phyloP scores from a whole-genome alignment of 2,797 vertebrate genomes.

The Enteromius fasciolatus region DNA sequence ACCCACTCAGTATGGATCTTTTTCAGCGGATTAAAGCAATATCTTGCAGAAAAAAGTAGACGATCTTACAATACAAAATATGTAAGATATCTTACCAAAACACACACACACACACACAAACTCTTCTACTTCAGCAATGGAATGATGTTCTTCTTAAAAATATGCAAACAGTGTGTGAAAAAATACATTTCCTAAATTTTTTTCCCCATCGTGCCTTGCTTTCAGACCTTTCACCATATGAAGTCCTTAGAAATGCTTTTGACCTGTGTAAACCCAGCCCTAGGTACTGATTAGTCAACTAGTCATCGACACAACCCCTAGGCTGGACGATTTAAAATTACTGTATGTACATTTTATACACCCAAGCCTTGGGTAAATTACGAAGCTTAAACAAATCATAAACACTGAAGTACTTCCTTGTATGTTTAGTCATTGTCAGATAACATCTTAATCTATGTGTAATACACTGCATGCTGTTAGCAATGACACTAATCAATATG shows the following conservation, averaged over 20 bases:
- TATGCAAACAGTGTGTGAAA: neutral
- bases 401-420: slow-evolving; percentile 62
- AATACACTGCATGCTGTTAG: slow-evolving; percentile 74
- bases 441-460: slow-evolving; percentile 74
- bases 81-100: neutral
- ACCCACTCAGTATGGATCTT: slow-evolving; percentile 32
- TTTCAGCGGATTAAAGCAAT: slow-evolving; percentile 15
- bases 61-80: neutral
- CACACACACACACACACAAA: neutral
- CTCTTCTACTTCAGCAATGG: neutral
- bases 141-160: neutral
- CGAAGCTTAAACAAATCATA: neutral
- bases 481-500: slow-evolving; percentile 80
- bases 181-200: neutral
- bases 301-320: neutral
- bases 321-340: neutral
- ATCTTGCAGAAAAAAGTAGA: neutral
- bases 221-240: neutral
- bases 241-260: neutral
- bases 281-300: neutral
- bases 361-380: neutral
- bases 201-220: neutral
- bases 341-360: neutral
- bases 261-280: neutral
- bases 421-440: slow-evolving; percentile 61